Conservation (phyloP, 2,888 invertebrate genomes). For the Glyphotaelius pellucidus region DNA sequence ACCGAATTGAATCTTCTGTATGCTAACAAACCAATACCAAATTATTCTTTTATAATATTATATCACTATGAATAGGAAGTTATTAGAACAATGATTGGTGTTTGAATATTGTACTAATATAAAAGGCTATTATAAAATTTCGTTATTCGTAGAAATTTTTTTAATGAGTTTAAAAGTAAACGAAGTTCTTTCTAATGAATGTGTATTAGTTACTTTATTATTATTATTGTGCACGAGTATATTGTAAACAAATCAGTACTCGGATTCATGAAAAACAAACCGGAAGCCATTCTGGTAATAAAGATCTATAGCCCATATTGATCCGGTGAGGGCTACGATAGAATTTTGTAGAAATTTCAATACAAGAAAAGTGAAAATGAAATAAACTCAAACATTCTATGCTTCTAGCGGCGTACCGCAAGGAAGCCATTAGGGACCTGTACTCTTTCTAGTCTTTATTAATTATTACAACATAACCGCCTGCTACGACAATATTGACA, state of each 20-base stretch:
- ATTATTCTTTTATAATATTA: not conserved
- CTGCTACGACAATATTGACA: no score
- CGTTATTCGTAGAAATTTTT: not conserved
- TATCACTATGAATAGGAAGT: not conserved
- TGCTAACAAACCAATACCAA: not conserved
- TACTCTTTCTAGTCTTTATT: no score
- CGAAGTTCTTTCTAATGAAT: not conserved
- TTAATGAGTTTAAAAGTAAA: not conserved
- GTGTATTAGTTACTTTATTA: not conserved
- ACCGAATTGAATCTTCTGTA: not conserved
- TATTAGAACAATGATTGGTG: not conserved
- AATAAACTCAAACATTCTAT: no score
- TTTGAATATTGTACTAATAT: not conserved
- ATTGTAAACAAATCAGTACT: not conserved
- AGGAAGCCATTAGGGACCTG: no score
- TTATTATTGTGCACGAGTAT: constrained; percentile 2
- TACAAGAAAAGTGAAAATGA: not conserved
- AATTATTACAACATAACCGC: no score
- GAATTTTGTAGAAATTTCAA: not conserved
- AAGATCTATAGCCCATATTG: not conserved
- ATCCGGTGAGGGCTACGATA: not conserved
- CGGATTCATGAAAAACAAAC: not conserved
- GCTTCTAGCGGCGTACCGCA: no score
- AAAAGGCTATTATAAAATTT: not conserved
- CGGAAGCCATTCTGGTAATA: not conserved